Evolutionary conservation across 2,113 vertebrate species (phyloP), one percentile per base, ranked within the genome.

Genomic region (Prunella fulvescens): DNA sequence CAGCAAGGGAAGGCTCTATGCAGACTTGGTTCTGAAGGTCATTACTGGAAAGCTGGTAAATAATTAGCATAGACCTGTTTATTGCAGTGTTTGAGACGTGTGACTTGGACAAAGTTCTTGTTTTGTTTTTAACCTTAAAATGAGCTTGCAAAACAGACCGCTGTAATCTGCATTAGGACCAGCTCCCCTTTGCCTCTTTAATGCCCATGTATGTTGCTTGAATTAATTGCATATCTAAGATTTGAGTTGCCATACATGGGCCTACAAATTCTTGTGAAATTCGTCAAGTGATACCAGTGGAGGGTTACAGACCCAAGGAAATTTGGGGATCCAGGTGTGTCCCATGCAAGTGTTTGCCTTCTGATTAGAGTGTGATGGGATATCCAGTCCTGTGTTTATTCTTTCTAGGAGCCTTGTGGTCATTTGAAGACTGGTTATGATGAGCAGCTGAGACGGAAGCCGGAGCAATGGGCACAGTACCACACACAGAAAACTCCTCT

Each of bases 391-490:
- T 90, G 1, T 71, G 2, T 92, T 83, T 70, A 5, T 86, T 66
- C 9, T 54, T 86, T 19, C 79, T 91, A 99, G 99, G 99, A 99
- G 95, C 95, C 98, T 89, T 99, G 98, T 81, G 98, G 98, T 88
- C 99, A 98, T 81, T 97, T 98, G 95, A 98, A 98, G 96, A 97
- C 98, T 70, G 98, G 98, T 91, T 99, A 99, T 18, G 99, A 99
- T 86, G 99, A 99, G 85, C 98, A 99, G 22, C 98, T 99, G 92
- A 98, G 98, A 93, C 98, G 98, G 97, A 99, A 99, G 92, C 98
- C 98, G 12, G 99, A 99, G 62, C 99, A 99, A 82, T 99, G 99
- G 99, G 97, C 98, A 9, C 98, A 98, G 72, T 98, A 98, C 92
- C 98, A 99, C 88, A 95, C 98, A 3, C 98, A 98, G 96, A 98